Evolutionary conservation across 2,797 vertebrate genomes (phyloP), one percentile per base, ranked within the genome.

Genomic region (Oreochromis mossambicus): DNA sequence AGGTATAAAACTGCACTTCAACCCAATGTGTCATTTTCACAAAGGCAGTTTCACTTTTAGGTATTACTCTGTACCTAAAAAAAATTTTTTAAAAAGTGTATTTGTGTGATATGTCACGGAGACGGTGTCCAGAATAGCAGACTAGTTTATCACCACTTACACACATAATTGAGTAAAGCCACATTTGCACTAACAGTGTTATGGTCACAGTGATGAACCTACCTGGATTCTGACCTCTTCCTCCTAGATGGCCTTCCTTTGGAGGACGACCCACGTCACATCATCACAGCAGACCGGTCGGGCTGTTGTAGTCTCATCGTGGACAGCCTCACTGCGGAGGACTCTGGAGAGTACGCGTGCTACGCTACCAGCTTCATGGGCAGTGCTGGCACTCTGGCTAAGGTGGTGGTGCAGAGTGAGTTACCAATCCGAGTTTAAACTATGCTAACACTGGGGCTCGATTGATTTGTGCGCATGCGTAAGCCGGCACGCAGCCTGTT

Each of bases 261-360:
- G 90, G 97, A 98, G 78, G 97, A 98, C 12, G 98, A 98, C 87
- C 96, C 97, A 3, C 98, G 97, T 84, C 98, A 98, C 93, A 98
- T 99, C 85, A 96, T 99, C 86, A 97, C 97, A 7, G 96, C 96
- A 41, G 98, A 99, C 93, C 96, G 97, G 0, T 97, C 97, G 0
- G 98, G 98, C 3, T 97, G 95, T 15, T 99, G 97, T 77, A 96
- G 96, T 0, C 93, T 99, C 86, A 97, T 99, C 91, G 88, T 99
- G 94, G 97, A 99, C 92, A 97, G 97, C 51, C 93, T 99, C 41
- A 97, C 95, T 0, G 92, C 96, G 0, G 85, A 91, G 1, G 98
- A 99, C 94, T 97, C 97, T 0, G 99, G 98, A 52, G 98, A 99
- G 94, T 99, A 99, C 83, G 94, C 97, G 87, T 99, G 98, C 91